Evolutionary conservation across 1,140 invertebrate species (phyloP), one percentile per base, ranked within the genome.

Genomic region (Drosophila nebulosa): DNA sequence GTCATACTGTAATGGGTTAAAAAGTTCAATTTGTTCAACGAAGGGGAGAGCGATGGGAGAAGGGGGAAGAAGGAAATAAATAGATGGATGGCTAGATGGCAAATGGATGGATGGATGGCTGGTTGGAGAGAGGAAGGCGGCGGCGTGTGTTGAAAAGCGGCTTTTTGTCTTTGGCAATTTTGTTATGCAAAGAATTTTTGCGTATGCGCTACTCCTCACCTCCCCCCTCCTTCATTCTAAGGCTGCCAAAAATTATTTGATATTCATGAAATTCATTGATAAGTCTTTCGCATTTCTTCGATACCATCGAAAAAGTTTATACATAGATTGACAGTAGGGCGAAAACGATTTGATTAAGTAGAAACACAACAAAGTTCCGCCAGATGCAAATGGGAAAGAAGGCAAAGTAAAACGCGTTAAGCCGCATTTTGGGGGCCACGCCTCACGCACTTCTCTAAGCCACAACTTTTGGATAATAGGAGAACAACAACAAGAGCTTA

Each of bases 201-300:
- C 58, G 53, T 56, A 21, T 69, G 55, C 42, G n/a, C n/a, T n/a
- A n/a, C n/a, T n/a, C n/a, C n/a, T n/a, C n/a, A n/a, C n/a, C n/a
- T n/a, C n/a, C n/a, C n/a, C n/a, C n/a, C n/a, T n/a, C n/a, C n/a
- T n/a, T n/a, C n/a, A n/a, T n/a, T 18, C 4, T 10, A 16, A 27
- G 39, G 21, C 14, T 50, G 67, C 74, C 59, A 69, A 68, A 53
- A 68, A 81, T 77, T 79, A 58, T 85, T 85, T 85, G 83, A 74
- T 85, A 85, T 85, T 85, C 81, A 85, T 85, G 81, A 86, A 85
- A 86, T 85, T 85, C 81, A 85, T 85, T 83, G 81, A 85, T 85
- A 85, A 85, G 81, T 86, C 78, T 65, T 67, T 51, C 56, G 60
- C 14, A 55, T 55, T 55, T 55, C 27, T 9, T 14, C 52, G 27